Evolutionary conservation across 37 sponge, comb jelly and placozoan genomes (phyloP).

Genomic region (Chondrilla cf. caribensis): DNA sequence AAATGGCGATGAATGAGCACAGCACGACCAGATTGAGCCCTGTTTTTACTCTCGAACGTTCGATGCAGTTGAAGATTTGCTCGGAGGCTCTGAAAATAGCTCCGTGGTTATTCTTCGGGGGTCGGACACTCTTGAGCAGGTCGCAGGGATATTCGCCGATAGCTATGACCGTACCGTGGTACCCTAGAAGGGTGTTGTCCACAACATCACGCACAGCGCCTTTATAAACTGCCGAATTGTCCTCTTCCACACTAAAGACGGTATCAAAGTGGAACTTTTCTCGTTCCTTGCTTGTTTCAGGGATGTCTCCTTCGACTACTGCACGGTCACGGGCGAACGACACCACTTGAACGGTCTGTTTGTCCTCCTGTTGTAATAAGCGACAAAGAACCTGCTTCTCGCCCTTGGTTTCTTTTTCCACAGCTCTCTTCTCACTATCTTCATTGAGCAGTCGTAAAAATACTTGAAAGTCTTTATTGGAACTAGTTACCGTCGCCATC

Average conservation of each 20-base stretch:
- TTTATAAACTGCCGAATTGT: constrained; percentile 32
- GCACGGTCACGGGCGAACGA: not conserved
- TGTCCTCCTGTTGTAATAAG: not conserved
- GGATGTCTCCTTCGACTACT: not conserved
- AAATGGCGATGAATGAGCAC: constrained; percentile 43
- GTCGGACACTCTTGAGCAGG: not conserved
- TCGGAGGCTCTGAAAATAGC: constrained; percentile 36
- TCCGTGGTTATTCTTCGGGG: not conserved
- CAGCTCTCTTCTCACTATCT: not conserved
- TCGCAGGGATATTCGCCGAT: constrained; percentile 14
- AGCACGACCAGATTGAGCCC: constrained; percentile 52
- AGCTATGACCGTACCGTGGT: constrained; percentile 68
- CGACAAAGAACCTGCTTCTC: not conserved
- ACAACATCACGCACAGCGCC: constrained; percentile 47
- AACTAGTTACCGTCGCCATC: not conserved
- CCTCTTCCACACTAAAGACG: constrained; percentile 6
- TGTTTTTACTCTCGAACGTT: constrained; percentile 18
- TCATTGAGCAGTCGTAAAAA: not conserved
- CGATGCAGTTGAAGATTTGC: constrained; percentile 63
- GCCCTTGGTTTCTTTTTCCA: not conserved
- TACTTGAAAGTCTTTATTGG: constrained; percentile 1
- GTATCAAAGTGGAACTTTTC: constrained; percentile 36
- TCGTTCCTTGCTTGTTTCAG: not conserved
- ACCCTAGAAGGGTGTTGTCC: constrained; percentile 63
- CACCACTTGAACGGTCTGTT: not conserved